Conservation (phyloP, 2,113 vertebrate genomes). For the Falco punctatus region DNA sequence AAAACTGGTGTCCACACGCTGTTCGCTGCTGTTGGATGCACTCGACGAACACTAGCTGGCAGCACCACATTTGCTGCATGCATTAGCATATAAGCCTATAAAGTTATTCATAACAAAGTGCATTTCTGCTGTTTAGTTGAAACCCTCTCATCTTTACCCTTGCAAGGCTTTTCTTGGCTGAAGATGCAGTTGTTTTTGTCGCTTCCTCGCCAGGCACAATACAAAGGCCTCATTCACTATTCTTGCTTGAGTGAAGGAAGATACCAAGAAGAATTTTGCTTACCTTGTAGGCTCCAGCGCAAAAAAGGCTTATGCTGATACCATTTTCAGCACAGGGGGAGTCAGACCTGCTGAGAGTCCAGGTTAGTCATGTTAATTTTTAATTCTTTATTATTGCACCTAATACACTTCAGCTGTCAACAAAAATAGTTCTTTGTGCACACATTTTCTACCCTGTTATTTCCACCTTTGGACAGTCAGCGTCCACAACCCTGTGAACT, state of each 20-base stretch:
- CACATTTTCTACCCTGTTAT: not conserved
- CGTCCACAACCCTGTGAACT: not conserved
- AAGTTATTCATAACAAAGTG: not conserved
- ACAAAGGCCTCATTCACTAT: slow-evolving; percentile 45
- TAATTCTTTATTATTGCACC: not conserved
- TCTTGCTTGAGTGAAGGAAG: slow-evolving; percentile 7
- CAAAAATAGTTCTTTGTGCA: not conserved
- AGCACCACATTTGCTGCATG: not conserved
- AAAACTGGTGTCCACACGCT: not conserved
- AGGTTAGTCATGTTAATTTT: not conserved
- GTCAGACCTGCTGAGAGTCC: not conserved
- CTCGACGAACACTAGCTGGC: not conserved
- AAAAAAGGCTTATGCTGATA: not conserved
- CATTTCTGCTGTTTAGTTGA: slow-evolving; percentile 5
- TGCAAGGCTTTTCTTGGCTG: slow-evolving; percentile 40
- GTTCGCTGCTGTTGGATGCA: not conserved
- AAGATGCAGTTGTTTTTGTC: not conserved
- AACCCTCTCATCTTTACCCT: slow-evolving; percentile 19
- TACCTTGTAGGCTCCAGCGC: not conserved
- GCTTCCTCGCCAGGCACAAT: not conserved
- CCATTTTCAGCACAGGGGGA: not conserved
- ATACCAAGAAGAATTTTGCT: slow-evolving; percentile 15
- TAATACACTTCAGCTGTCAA: not conserved
- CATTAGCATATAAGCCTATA: not conserved
- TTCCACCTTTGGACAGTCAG: not conserved